Base-by-base conservation (phyloP, 1,140 invertebrate genomes). In the Leptestheria dahalacensis region DNA sequence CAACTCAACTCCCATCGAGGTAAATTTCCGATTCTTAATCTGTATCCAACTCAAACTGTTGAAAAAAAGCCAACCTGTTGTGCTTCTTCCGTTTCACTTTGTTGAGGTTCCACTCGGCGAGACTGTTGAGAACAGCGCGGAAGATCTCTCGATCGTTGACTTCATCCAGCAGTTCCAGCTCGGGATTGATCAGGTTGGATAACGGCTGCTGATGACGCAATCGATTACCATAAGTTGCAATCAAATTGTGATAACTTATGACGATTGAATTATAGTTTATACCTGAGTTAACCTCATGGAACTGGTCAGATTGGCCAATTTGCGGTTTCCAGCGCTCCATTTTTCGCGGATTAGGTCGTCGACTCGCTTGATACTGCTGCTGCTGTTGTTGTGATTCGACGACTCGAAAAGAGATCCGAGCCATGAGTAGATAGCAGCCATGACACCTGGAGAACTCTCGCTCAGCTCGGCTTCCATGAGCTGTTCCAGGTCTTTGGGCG, bases 111-210 rank as follows among this genome's bases (percentile, higher is more conserved):
- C 76, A 80, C 61, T 77, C 66, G 23, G 66, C 71, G 69, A 82
- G 75, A 20, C 77, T 79, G 26, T 75, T 70, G 23, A 80, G 72
- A 25, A 81, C 77, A 1, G 79, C 75, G 26, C 73, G 68, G 65
- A 77, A 76, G 9, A 81, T 75, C 60, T 76, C 72, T 10, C 68
- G 68, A 62, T 81, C 79, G 64, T 77, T 72, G 6, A 69, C 64
- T 63, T 81, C 78, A 64, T 80, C 79, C 63, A 76, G 59, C 9
- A 21, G 47, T 52, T 61, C 59, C 15, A 58, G 54, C 24, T 64
- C 61, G 53, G 56, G 50, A 26, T 60, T 28, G 33, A 60, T 49
- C 24, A 46, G 26, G 48, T 60, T 60, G 47, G 49, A 29, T 49
- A 60, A 51, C 53, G 53, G 53, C 33, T 41, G 33, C 15, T 41